Evolutionary conservation across 2,888 invertebrate species (phyloP).

Genomic region (Brassicogethes aeneus): DNA sequence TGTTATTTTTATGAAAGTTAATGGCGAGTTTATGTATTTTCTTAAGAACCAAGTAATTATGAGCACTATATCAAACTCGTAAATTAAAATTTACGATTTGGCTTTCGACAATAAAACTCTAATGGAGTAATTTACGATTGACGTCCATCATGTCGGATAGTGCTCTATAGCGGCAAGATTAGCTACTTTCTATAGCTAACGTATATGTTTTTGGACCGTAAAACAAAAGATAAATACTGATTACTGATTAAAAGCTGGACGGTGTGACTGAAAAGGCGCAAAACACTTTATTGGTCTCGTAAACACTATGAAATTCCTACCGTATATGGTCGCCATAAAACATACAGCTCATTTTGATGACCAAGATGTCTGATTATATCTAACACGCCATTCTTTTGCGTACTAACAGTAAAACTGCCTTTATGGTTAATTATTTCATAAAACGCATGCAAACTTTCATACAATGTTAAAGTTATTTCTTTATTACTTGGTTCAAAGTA

Average conservation of each 20-base stretch:
- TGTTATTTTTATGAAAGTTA: no score
- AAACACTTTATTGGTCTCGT: conserved; percentile 36
- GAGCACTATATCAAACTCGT: background rate
- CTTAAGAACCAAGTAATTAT: background rate
- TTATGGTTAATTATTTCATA: no score
- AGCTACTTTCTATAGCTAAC: conserved; percentile 29
- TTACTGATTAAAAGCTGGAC: conserved; percentile 37
- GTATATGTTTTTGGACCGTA: conserved; percentile 20
- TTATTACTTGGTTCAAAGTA: no score
- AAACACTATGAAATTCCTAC: conserved; percentile 36
- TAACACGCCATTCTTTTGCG: no score
- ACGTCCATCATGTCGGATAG: conserved; percentile 24
- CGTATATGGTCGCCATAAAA: conserved; percentile 17
- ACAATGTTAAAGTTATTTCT: no score
- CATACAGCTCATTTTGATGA: background rate
- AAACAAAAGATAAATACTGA: conserved; percentile 40
- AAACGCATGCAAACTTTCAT: no score
- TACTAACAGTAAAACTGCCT: no score
- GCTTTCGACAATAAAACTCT: conserved; percentile 33
- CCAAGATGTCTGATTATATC: no score
- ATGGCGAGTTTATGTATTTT: no score
- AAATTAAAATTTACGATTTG: conserved; percentile 31
- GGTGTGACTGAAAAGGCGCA: conserved; percentile 20
- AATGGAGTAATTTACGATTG: conserved; percentile 28
- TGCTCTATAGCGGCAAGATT: conserved; percentile 11